A percentile compares a stretch with the other conserved stretches of the same genome.
These are phyloP conservation scores for Blomia tropicalis DNA, from an alignment of 2,888 invertebrate genomes.

Conservation along the genomic window DNA sequence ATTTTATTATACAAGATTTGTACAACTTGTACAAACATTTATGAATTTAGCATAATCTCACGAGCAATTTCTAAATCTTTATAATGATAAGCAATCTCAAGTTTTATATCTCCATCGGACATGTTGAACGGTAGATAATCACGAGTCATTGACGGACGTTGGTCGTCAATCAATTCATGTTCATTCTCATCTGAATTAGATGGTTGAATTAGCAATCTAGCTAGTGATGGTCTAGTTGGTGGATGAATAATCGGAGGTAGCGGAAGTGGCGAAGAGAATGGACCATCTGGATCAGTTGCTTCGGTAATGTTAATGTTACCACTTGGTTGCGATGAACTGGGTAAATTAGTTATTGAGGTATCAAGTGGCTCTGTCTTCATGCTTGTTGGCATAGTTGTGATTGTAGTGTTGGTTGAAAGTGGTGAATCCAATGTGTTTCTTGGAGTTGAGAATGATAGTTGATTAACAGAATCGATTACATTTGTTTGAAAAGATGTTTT, in stretches of 20 bases:
- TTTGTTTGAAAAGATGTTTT: background rate
- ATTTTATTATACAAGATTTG: no score
- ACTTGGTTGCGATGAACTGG: background rate
- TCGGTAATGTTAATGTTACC: background rate
- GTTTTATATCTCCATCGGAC: background rate
- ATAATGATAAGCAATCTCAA: slow-evolving; percentile 4
- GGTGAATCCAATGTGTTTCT: background rate
- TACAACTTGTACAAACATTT: no score
- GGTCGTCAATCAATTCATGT: background rate
- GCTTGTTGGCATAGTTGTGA: background rate
- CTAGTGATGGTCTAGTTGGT: background rate
- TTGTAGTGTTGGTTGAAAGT: background rate
- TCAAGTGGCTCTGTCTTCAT: background rate
- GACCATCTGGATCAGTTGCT: background rate
- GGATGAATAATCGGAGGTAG: background rate
- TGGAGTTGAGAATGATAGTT: background rate
- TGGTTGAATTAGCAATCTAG: background rate
- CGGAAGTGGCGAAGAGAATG: background rate
- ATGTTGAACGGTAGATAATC: slow-evolving; percentile 1
- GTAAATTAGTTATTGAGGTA: background rate
- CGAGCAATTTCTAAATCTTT: background rate
- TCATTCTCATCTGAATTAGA: background rate
- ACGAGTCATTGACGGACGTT: slow-evolving; percentile 4
- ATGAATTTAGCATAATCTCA: background rate
- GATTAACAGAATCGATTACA: background rate